Conservation (phyloP, 92 coral and sea anemone species). For the Paragorgia papillata region DNA sequence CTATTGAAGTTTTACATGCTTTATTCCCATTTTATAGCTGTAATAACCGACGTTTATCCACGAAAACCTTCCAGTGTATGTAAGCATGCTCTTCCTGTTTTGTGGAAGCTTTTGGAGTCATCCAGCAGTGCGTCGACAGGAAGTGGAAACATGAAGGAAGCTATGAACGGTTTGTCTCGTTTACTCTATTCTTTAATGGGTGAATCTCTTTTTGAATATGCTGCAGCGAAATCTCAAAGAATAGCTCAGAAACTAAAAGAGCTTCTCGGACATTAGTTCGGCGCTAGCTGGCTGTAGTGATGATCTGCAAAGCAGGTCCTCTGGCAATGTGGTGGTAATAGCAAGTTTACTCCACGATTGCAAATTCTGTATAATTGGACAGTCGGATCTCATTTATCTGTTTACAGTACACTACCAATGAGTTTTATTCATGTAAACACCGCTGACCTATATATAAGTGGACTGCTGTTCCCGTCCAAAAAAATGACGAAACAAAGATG, state of each 20-base stretch:
- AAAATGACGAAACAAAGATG: no score
- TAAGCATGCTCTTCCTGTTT: constrained; percentile 81
- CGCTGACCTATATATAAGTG: no score
- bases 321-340: not conserved
- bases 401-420: no score
- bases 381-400: constrained; percentile 4
- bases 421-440: no score
- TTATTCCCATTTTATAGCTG: constrained; percentile 51
- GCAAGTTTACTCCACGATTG: not conserved
- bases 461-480: no score
- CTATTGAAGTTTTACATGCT: not conserved
- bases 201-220: constrained; percentile 66
- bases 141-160: constrained; percentile 69
- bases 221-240: constrained; percentile 74
- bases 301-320: no score
- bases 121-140: constrained; percentile 73
- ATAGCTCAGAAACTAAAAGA: constrained; percentile 77
- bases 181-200: constrained; percentile 91
- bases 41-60: constrained; percentile 70
- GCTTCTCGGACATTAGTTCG: constrained; percentile 41
- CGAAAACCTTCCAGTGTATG: constrained; percentile 82
- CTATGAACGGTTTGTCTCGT: constrained; percentile 59
- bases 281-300: no score
- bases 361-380: not conserved
- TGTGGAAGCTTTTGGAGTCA: constrained; percentile 90